These are phyloP conservation scores for Stictocephala bisonia DNA, from an alignment of 2,888 invertebrate species.

Conservation along the genomic window DNA sequence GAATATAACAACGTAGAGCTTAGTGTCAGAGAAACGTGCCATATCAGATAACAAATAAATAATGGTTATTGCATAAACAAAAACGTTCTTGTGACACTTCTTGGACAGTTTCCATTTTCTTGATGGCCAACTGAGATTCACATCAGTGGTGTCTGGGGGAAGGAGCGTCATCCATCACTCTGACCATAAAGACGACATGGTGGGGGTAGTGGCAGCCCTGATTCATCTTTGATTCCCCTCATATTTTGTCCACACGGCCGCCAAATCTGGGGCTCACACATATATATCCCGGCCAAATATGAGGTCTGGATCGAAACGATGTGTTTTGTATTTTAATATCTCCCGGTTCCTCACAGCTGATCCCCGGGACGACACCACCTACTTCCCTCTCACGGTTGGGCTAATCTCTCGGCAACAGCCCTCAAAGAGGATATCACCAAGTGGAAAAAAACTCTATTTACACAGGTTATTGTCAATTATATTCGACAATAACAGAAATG, in stretches of 20 bases:
- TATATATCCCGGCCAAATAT: slow-evolving; percentile 33
- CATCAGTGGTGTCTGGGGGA: slow-evolving; percentile 7
- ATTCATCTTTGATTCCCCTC: slow-evolving; percentile 48
- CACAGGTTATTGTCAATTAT: too few species aligned
- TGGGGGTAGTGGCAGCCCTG: slow-evolving; percentile 9
- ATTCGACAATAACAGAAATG: too few species aligned
- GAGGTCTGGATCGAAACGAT: background rate
- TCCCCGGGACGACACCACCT: too few species aligned
- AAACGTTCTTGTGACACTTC: background rate
- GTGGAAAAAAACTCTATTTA: too few species aligned
- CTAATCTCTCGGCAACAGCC: too few species aligned
- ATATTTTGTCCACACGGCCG: slow-evolving; percentile 42
- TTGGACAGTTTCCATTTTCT: slow-evolving; percentile 41
- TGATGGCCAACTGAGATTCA: slow-evolving; percentile 34
- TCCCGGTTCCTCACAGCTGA: too few species aligned
- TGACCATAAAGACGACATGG: slow-evolving; percentile 45
- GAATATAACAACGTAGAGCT: too few species aligned
- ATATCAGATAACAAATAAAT: background rate
- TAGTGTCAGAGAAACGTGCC: too few species aligned
- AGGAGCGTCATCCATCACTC: slow-evolving; percentile 37
- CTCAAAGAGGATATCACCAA: too few species aligned
- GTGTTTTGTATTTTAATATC: slow-evolving; percentile 41
- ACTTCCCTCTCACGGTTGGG: too few species aligned
- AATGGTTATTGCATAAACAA: background rate
- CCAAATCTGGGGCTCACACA: slow-evolving; percentile 8